Base-by-base conservation (phyloP, 2,888 invertebrate genomes). In the Luffia ferchaultella region DNA sequence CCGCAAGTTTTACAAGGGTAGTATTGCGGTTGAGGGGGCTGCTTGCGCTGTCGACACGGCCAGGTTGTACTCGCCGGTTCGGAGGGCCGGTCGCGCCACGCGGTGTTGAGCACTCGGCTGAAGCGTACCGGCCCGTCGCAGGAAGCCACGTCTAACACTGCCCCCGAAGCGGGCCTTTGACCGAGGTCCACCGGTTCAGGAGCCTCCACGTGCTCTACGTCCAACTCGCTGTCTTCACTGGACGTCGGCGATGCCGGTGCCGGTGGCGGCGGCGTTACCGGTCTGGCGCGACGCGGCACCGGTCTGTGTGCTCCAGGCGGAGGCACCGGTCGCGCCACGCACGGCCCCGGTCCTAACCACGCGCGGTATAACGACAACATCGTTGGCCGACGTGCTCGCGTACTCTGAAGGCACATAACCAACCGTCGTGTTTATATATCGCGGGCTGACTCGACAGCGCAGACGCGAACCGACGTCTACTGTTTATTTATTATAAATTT, bases 1-100 rank as follows among this genome's bases (percentile, higher is more conserved):
- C 96, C 95, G 73, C 96, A 96, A 0, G 93, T 94, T 76, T 95
- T 96, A 76, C 96, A 96, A 0, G 96, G 95, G 75, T 95, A 96
- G 78, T 95, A 96, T 70, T 95, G 95, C 0, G 95, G 88, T 63
- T 95, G 90, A 70, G 93, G 87, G 49, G 74, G 62, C 56, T 65
- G 92, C 67, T 95, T 95, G 60, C 93, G 89, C 64, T 93, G 94
- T 62, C 95, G 93, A 70, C 94, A 93, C 60, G 93, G 90, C 62
- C 93, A 93, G 5, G 30, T 30, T 69, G 91, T 92, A 68, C 94
- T 92, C 46, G 63, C 76, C 50, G 19, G 61, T 50, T 44, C 46
- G n/a, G 64, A 60, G n/a, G 62, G 57, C 3, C 56, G 57, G 51
- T 70, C 75, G 41, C 60, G 88, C 79, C 94, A 96, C 52, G 93